Conservation (phyloP, 2,113 vertebrate species). For the Daubentonia madagascariensis region DNA sequence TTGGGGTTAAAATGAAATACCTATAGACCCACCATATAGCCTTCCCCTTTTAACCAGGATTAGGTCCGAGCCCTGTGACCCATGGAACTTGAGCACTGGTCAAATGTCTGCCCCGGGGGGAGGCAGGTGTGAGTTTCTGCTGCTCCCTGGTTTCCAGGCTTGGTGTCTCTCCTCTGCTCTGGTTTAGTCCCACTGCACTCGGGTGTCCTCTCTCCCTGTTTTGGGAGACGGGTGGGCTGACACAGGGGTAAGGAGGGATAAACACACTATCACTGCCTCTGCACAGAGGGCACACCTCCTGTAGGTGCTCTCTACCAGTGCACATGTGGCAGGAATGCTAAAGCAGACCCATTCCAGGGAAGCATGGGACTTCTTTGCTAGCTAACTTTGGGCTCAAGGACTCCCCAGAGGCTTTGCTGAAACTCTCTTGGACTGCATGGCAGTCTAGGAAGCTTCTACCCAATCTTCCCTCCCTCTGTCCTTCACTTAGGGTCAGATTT, state of each 20-base stretch:
- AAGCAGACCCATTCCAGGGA: background rate
- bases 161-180: background rate
- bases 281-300: background rate
- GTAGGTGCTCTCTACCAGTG: background rate
- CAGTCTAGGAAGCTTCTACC: background rate
- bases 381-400: background rate
- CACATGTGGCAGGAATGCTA: background rate
- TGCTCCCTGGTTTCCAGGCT: background rate
- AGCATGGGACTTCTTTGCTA: background rate
- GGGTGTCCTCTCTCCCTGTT: background rate
- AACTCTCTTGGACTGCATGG: background rate
- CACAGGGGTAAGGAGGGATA: background rate
- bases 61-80: background rate
- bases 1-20: background rate
- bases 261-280: background rate
- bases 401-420: background rate
- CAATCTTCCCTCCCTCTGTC: background rate
- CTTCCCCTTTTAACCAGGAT: background rate
- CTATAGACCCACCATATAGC: background rate
- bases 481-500: background rate
- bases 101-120: too few relatives aligned
- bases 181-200: background rate
- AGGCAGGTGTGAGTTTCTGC: background rate
- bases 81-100: too few relatives aligned
- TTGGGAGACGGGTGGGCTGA: background rate